A percentile compares a stretch with the other conserved stretches of the same genome.
Conservation (phyloP, 2,113 vertebrate species). For the Epinephelus cyanopodus region DNA sequence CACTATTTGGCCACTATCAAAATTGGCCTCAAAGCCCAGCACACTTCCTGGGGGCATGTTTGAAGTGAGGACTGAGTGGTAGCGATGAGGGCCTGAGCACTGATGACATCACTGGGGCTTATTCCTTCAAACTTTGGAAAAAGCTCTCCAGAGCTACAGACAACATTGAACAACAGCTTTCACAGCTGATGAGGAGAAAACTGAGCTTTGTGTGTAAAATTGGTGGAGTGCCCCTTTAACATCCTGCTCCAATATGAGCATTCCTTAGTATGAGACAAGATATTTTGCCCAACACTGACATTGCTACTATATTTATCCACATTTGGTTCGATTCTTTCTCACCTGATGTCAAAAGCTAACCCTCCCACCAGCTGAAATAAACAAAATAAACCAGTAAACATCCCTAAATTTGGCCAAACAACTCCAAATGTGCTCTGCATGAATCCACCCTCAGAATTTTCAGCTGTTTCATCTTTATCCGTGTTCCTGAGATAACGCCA, state of each 20-base stretch:
- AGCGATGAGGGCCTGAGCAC: no score
- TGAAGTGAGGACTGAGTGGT: no score
- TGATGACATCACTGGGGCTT: no score
- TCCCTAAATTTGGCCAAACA: not conserved
- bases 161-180: no score
- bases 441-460: not conserved
- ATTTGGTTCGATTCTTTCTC: not conserved
- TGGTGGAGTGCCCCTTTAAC: no score
- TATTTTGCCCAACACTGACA: not conserved
- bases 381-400: not conserved
- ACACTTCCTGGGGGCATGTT: no score
- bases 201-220: no score
- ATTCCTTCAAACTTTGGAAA: no score
- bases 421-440: not conserved
- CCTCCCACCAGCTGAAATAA: not conserved
- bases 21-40: no score
- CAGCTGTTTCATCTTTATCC: not conserved
- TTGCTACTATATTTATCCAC: not conserved
- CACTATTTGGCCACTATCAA: no score
- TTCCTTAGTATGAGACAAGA: constrained; percentile 8
- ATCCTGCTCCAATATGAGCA: not conserved
- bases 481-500: not conserved
- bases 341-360: not conserved
- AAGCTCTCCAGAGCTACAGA: no score
- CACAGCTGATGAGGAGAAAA: no score